Evolutionary conservation across 2,797 vertebrate species (phyloP), one percentile per base, ranked within the genome.

Genomic region (Triplophysa bombifrons): DNA sequence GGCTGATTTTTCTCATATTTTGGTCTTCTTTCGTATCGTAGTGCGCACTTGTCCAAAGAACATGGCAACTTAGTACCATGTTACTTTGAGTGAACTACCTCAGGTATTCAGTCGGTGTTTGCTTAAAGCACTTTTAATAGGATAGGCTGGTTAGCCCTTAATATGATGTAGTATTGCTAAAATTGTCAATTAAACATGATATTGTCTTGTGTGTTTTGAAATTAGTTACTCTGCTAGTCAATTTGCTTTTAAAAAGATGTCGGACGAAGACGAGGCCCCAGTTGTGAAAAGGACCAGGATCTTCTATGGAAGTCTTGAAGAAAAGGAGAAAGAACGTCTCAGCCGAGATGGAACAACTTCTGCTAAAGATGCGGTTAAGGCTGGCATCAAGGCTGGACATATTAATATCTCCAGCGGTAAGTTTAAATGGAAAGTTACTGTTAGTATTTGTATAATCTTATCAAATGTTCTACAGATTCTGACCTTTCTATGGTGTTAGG

Each of bases 301-400:
- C 82, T 98, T 94, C 85, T 99, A 99, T 0, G 98, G 98, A 53
- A 98, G 97, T 81, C 90, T 99, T 91, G 98, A 98, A 85, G 97
- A 98, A 76, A 97, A 97, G 82, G 98, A 98, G 82, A 92, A 93
- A 0, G 96, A 98, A 66, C 94, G 97, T 0, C 90, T 98, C 80
- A 84, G 89, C 3, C 94, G 91, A 64, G 94, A 95, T 5, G 94
- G 94, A 5, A 68, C 83, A 0, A 78, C 84, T 0, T 64, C 87
- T 66, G 91, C 89, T 4, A 95, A 89, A 83, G 94, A 96, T 69
- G 96, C 90, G 0, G 91, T 98, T 83, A 97, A 94, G 84, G 96
- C 96, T 0, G 98, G 95, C 0, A 93, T 99, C 0, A 93, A 96
- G 83, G 95, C 96, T 0, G 98, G 98, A 51, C 94, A 99, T 89